Evolutionary conservation across 2,113 vertebrate genomes (phyloP).

Genomic region (Vireo altiloquus): DNA sequence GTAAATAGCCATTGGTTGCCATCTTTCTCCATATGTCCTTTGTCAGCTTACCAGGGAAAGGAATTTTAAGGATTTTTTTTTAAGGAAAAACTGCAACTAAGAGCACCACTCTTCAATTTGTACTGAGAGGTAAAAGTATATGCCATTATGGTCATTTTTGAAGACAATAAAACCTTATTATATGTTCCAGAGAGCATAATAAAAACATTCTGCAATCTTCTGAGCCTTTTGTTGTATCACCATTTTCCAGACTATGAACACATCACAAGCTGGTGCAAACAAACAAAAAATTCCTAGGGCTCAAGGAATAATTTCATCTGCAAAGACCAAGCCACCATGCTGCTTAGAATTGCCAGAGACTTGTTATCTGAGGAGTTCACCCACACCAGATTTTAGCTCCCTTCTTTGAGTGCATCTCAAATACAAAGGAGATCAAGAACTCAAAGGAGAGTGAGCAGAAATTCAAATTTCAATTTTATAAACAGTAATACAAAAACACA

Average conservation of each 20-base stretch:
- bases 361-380: neutral
- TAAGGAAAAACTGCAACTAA: neutral
- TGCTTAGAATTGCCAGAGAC: neutral
- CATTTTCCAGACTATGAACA: neutral
- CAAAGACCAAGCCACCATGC: neutral
- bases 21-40: neutral
- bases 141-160: neutral
- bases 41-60: neutral
- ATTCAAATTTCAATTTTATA: neutral
- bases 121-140: neutral
- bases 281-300: neutral
- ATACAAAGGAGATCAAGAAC: neutral
- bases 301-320: neutral
- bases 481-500: neutral
- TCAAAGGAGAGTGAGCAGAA: neutral
- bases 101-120: neutral
- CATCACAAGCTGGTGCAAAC: rapidly evolving
- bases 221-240: neutral
- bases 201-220: neutral
- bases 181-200: neutral
- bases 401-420: neutral
- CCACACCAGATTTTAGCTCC: neutral
- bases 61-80: neutral
- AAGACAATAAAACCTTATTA: neutral
- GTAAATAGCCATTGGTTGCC: neutral